phyloP scores from a whole-genome alignment of 2,113 vertebrate species.

The Pseudorasbora parva region DNA sequence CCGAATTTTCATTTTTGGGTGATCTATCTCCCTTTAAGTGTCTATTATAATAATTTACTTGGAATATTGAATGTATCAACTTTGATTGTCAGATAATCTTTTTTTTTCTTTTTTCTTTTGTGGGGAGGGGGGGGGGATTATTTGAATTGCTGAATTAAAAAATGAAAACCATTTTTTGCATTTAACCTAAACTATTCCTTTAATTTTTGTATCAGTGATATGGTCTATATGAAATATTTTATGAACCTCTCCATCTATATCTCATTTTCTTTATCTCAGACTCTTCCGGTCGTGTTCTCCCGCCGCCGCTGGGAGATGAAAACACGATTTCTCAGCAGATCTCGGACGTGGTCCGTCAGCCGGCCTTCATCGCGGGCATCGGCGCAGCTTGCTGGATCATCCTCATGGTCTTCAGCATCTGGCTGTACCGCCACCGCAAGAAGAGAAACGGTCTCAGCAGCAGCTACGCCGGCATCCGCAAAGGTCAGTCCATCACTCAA shows the following conservation, averaged over 20 bases:
- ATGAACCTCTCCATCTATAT: neutral
- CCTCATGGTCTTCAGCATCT: constrained; percentile 98
- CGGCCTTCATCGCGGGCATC: constrained; percentile 95
- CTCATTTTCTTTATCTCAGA: constrained; percentile 70
- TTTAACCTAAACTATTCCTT: neutral
- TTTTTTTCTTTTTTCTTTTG: too few relatives aligned
- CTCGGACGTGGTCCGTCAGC: constrained; percentile 95
- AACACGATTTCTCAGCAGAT: constrained; percentile 96
- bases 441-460: constrained; percentile 91
- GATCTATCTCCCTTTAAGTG: too few relatives aligned
- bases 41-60: neutral
- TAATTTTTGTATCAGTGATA: neutral
- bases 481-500: constrained; percentile 78
- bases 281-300: constrained; percentile 87
- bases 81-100: neutral
- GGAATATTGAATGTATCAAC: neutral
- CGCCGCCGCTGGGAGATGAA: constrained; percentile 73
- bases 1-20: too few relatives aligned
- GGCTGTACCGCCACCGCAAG: constrained; percentile 95
- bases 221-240: neutral
- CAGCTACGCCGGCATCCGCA: constrained; percentile 95
- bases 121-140: too few relatives aligned
- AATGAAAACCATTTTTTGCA: neutral
- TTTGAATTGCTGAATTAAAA: too few relatives aligned
- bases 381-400: constrained; percentile 98